Base-by-base conservation (phyloP, 2,888 invertebrate genomes). In the Toxonevra muliebris region DNA sequence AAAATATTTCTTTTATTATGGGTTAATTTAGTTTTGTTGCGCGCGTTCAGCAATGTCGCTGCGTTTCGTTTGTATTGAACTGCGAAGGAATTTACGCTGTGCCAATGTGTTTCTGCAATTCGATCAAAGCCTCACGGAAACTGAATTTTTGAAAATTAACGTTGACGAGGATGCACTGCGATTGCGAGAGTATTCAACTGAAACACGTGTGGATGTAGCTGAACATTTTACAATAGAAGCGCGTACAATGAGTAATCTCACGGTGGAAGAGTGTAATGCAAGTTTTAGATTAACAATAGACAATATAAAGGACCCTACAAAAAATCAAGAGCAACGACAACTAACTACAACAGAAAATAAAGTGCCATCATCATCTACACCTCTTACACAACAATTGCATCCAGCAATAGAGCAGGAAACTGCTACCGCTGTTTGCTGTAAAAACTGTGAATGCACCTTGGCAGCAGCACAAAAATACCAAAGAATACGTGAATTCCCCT, bases 41-140 rank as follows among this genome's bases (percentile, higher is more conserved):
- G 30, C 30, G 30, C 30, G 30, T 30, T 30, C 30, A 30, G 30
- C 30, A 7, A 66, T 66, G 66, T 57, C 66, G 83, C 68, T 83
- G 41, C 70, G 75, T 57, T 79, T 70, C 61, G 73, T 81, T 61
- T 78, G 78, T 69, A 76, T 83, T 59, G 83, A 83, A 65, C 70
- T 84, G 68, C 85, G 85, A 43, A 80, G 79, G 61, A 79, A 79
- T 70, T 68, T 84, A 61, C 73, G 71, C 66, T 81, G 85, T 67
- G 83, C 83, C 65, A 77, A 78, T 72, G 79, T 80, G 2, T 77
- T 78, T 55, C 69, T 83, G n/a, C 75, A 76, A 30, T 82, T 83
- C 58, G 74, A 80, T 12, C 71, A 77, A 17, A 69, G 73, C 17
- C 67, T 79, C 1, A 66, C 70, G n/a, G 73, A 78, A 60, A 71